Conservation (phyloP, 2,888 invertebrate species). For the Amorpha juglandis region DNA sequence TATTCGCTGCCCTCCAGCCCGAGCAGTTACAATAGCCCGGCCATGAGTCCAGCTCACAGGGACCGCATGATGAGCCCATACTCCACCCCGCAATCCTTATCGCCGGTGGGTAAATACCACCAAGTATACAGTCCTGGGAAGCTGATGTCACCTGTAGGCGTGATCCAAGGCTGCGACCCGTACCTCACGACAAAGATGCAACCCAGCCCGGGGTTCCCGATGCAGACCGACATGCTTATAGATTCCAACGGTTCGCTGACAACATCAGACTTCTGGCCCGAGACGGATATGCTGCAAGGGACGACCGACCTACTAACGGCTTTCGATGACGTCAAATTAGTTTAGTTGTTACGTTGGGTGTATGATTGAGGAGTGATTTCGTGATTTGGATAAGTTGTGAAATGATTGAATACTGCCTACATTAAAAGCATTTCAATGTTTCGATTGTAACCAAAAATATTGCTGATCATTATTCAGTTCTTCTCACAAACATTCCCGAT, state of each 20-base stretch:
- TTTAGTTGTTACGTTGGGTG: slow-evolving; percentile 41
- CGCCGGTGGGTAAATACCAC: slow-evolving; percentile 65
- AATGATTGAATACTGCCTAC: slow-evolving; percentile 40
- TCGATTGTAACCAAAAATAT: slow-evolving; percentile 24
- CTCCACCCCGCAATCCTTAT: slow-evolving; percentile 70
- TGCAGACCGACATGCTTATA: slow-evolving; percentile 62
- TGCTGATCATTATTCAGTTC: slow-evolving; percentile 39
- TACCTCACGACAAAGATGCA: slow-evolving; percentile 75
- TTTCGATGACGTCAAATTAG: slow-evolving; percentile 75
- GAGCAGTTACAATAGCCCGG: slow-evolving; percentile 68
- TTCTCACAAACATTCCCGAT: slow-evolving; percentile 55
- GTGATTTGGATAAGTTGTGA: slow-evolving; percentile 42
- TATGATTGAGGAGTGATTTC: slow-evolving; percentile 58
- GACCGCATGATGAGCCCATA: slow-evolving; percentile 70
- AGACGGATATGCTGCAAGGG: slow-evolving; percentile 68
- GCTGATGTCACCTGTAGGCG: slow-evolving; percentile 59
- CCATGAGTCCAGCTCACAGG: slow-evolving; percentile 67
- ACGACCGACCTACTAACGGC: slow-evolving; percentile 69
- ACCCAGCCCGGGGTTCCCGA: slow-evolving; percentile 62
- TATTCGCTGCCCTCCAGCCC: slow-evolving; percentile 72
- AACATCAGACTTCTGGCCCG: slow-evolving; percentile 69
- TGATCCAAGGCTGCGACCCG: slow-evolving; percentile 69
- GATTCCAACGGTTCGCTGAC: slow-evolving; percentile 59
- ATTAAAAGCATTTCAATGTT: slow-evolving; percentile 40
- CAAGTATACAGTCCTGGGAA: slow-evolving; percentile 64